These are phyloP conservation scores for Aphidius colemani DNA, from an alignment of 2,888 invertebrate genomes.

Conservation along the genomic window DNA sequence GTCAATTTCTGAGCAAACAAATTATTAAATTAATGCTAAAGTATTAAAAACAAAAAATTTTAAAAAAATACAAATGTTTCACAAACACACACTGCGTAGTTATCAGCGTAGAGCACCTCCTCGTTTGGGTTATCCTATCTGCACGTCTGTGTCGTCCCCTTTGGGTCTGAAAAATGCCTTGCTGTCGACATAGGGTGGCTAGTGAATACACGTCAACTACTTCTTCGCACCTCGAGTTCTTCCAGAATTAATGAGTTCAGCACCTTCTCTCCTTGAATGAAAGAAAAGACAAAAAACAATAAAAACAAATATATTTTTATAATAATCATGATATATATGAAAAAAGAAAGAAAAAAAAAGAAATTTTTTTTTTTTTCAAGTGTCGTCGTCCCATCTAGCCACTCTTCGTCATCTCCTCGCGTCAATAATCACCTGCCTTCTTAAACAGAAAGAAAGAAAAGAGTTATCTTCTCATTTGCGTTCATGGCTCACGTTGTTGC, in stretches of 20 bases:
- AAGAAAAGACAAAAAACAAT: constrained; percentile 11
- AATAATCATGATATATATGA: constrained; percentile 29
- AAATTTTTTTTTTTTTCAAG: constrained; percentile 35
- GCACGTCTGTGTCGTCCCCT: constrained; percentile 44
- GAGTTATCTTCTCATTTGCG: constrained; percentile 32
- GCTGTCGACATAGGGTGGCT: constrained; percentile 45
- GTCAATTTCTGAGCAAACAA: too few species aligned
- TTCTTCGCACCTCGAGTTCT: constrained; percentile 47
- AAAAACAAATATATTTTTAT: constrained; percentile 33
- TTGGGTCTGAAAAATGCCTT: constrained; percentile 34
- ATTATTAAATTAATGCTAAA: constrained; percentile 36
- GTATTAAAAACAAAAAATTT: constrained; percentile 5
- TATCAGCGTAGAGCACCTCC: constrained; percentile 58
- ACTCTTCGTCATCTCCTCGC: constrained; percentile 53
- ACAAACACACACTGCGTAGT: constrained; percentile 57
- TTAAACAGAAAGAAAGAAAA: constrained; percentile 25
- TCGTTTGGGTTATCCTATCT: constrained; percentile 56
- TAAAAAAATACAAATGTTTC: constrained; percentile 24
- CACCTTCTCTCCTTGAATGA: constrained; percentile 11
- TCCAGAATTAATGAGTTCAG: constrained; percentile 10
- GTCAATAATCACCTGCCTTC: constrained; percentile 51
- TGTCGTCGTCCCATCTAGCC: constrained; percentile 52
- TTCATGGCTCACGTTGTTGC: constrained; percentile 41
- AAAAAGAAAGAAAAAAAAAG: constrained; percentile 14
- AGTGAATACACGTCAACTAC: constrained; percentile 42